A percentile compares a stretch with the other conserved stretches of the same genome.
Conservation (phyloP, 2,888 invertebrate genomes). For the Herminia tarsipennalis region DNA sequence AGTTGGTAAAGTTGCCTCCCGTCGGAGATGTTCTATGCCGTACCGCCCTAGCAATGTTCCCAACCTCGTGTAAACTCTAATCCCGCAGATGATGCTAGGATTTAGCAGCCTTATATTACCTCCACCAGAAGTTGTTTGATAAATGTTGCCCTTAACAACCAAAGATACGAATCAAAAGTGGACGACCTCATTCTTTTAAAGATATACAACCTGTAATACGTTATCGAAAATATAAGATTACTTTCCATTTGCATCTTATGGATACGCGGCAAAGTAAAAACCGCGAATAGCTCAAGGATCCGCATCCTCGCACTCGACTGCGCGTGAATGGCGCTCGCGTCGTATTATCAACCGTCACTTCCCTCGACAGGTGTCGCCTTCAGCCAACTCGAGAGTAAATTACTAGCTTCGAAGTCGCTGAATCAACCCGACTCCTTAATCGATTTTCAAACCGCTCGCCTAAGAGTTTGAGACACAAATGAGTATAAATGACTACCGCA, state of each 20-base stretch:
- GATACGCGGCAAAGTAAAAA: constrained; percentile 34
- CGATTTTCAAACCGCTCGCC: constrained; percentile 76
- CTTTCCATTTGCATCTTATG: constrained; percentile 23
- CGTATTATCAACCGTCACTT: constrained; percentile 84
- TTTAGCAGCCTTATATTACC: constrained; percentile 79
- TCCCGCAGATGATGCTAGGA: constrained; percentile 81
- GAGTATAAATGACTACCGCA: constrained; percentile 57
- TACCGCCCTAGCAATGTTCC: constrained; percentile 60
- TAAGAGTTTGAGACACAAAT: constrained; percentile 59
- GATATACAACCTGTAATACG: background rate
- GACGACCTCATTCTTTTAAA: constrained; percentile 13
- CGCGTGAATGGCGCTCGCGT: constrained; percentile 78
- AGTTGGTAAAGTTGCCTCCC: constrained; percentile 80
- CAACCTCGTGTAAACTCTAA: constrained; percentile 81
- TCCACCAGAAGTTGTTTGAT: constrained; percentile 70
- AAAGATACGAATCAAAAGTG: constrained; percentile 31
- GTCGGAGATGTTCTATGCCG: constrained; percentile 74
- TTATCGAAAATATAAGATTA: background rate
- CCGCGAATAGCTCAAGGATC: constrained; percentile 51
- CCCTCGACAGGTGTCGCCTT: constrained; percentile 84
- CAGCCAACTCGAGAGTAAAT: constrained; percentile 85
- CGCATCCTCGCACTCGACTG: constrained; percentile 67
- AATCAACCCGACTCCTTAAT: constrained; percentile 80
- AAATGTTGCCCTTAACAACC: constrained; percentile 59
- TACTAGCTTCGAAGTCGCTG: constrained; percentile 82